Evolutionary conservation across 2,797 vertebrate genomes (phyloP).

Genomic region (Neopelma chrysocephalum): DNA sequence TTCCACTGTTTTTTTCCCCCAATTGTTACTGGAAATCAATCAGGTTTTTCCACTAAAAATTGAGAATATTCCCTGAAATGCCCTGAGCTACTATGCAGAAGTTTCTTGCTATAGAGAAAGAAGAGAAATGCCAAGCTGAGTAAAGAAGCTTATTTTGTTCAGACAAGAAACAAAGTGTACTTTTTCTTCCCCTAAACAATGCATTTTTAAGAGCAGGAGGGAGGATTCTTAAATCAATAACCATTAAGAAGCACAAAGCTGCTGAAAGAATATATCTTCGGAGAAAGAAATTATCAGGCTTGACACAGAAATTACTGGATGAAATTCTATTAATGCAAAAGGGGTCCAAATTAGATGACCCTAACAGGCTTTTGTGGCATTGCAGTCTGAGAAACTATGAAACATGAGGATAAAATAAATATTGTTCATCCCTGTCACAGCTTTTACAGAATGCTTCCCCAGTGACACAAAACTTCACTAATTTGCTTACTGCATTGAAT

Average conservation of each 20-base stretch:
- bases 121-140: neutral
- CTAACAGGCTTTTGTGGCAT: neutral
- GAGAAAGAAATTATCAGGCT: slow-evolving; percentile 26
- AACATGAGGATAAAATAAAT: slow-evolving; percentile 9
- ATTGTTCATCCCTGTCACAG: neutral
- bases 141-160: slow-evolving; percentile 15
- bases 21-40: neutral
- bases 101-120: neutral
- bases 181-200: slow-evolving; percentile 37
- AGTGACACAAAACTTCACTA: neutral
- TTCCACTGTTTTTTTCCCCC: too few species aligned
- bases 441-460: neutral
- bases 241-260: slow-evolving; percentile 38
- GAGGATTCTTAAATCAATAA: slow-evolving; percentile 57
- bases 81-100: neutral
- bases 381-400: neutral
- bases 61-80: slow-evolving; percentile 10
- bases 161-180: slow-evolving; percentile 39
- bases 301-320: slow-evolving; percentile 6
- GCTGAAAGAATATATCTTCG: slow-evolving; percentile 11
- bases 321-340: slow-evolving; percentile 39
- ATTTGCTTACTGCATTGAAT: neutral
- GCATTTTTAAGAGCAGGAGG: slow-evolving; percentile 37
- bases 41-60: neutral
- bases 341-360: neutral